Conservation (phyloP, 2,797 vertebrate species). For the Pseudochirops corinnae region DNA sequence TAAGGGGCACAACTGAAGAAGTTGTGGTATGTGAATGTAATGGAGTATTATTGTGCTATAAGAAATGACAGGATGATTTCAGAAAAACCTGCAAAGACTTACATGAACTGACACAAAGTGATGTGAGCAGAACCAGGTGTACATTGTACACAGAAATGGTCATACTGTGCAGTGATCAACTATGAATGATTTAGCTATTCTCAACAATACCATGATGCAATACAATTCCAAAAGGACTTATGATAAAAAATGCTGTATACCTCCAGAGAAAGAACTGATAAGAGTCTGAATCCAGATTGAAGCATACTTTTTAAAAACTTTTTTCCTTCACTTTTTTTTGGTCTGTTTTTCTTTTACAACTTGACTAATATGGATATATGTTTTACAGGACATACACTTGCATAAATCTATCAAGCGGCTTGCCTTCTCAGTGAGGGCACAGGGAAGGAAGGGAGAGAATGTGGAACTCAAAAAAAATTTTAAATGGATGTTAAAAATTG, state of each 20-base stretch:
- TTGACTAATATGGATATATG: neutral
- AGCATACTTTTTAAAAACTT: neutral
- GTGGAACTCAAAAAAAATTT: neutral
- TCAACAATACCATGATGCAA: neutral
- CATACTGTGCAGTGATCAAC: neutral
- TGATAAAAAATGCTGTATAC: neutral
- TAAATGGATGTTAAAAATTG: neutral
- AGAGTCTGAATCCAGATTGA: neutral
- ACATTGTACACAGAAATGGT: neutral
- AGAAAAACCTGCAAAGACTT: neutral
- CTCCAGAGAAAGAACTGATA: neutral
- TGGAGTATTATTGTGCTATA: neutral
- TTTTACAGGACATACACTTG: neutral
- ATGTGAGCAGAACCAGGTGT: neutral
- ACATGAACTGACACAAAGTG: neutral
- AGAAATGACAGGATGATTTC: neutral
- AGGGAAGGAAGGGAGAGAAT: neutral
- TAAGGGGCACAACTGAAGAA: no score
- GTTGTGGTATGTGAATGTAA: neutral
- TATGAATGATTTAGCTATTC: neutral
- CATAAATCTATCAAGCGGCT: neutral
- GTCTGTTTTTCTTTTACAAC: neutral
- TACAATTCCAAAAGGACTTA: neutral
- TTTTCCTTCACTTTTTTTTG: neutral
- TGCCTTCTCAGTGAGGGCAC: neutral